phyloP scores from a whole-genome alignment of 2,797 vertebrate species.

The Rhinogobio ventralis region DNA sequence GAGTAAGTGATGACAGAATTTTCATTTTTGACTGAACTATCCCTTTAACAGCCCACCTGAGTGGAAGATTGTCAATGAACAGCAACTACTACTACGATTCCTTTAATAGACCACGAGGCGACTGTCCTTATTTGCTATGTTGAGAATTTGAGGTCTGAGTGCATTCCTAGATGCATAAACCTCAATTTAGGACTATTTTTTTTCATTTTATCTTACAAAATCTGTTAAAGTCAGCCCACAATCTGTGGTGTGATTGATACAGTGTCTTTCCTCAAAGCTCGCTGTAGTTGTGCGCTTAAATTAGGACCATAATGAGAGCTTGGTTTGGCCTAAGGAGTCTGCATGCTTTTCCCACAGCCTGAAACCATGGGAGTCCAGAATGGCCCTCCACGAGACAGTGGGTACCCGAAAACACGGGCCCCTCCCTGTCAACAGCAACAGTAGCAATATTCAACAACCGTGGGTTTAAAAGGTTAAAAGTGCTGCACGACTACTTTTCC shows the following conservation, averaged over 20 bases:
- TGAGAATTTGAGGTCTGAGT: neutral
- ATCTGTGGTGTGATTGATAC: constrained; percentile 32
- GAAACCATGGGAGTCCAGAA: constrained; percentile 78
- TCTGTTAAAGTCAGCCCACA: constrained; percentile 14
- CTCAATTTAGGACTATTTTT: neutral
- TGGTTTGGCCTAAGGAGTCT: constrained; percentile 77
- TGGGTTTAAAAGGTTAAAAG: constrained; percentile 81
- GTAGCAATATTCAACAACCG: constrained; percentile 72
- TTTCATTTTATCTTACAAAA: constrained; percentile 27
- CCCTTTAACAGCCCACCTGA: neutral
- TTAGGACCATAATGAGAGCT: constrained; percentile 83
- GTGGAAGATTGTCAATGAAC: neutral
- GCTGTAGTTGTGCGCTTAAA: constrained; percentile 60
- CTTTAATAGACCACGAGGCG: neutral
- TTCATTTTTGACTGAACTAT: neutral
- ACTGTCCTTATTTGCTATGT: neutral
- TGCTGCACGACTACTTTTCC: constrained; percentile 76
- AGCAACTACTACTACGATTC: neutral
- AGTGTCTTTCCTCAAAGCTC: constrained; percentile 21
- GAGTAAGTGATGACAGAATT: neutral
- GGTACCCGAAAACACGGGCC: constrained; percentile 73
- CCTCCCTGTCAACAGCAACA: constrained; percentile 77
- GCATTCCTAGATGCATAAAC: neutral
- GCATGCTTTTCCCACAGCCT: constrained; percentile 74
- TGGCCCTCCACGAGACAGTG: constrained; percentile 74